Percentiles rank a stretch among this genome's conserved stretches.
Evolutionary conservation across 2,797 vertebrate species (phyloP).

Genomic region (Huso huso): DNA sequence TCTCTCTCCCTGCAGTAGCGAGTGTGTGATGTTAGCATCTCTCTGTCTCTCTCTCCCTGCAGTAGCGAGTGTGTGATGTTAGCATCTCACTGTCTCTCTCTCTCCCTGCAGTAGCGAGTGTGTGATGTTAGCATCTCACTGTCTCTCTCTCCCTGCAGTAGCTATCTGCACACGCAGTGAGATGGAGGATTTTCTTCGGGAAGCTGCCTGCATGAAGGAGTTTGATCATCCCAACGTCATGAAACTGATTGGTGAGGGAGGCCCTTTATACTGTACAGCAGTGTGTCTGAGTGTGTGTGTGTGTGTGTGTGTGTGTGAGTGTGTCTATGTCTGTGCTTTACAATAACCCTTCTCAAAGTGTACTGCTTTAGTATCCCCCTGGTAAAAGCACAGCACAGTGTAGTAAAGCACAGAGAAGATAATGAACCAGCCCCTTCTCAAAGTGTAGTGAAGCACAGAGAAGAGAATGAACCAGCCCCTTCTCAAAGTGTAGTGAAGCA

Average conservation of each 20-base stretch:
- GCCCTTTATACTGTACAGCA: background rate
- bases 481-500: no score
- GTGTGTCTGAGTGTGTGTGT: slow-evolving; percentile 29
- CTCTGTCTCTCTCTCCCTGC: background rate
- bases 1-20: background rate
- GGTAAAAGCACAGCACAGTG: no score
- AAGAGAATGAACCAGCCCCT: no score
- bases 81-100: background rate
- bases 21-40: background rate
- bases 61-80: no score
- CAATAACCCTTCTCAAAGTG: no score
- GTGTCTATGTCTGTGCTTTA: background rate
- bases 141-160: slow-evolving; percentile 42
- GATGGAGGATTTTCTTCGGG: slow-evolving; percentile 85
- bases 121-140: no score
- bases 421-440: no score
- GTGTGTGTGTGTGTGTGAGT: slow-evolving; percentile 18
- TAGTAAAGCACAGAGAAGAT: no score
- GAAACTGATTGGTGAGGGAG: slow-evolving; percentile 72
- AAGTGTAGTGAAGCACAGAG: no score
- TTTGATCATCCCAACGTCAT: slow-evolving; percentile 87
- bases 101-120: background rate
- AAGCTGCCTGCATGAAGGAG: slow-evolving; percentile 89
- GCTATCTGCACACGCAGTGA: slow-evolving; percentile 83
- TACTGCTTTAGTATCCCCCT: no score